These are phyloP conservation scores for Poicephalus gulielmi DNA, from an alignment of 2,113 vertebrate species.

Conservation along the genomic window DNA sequence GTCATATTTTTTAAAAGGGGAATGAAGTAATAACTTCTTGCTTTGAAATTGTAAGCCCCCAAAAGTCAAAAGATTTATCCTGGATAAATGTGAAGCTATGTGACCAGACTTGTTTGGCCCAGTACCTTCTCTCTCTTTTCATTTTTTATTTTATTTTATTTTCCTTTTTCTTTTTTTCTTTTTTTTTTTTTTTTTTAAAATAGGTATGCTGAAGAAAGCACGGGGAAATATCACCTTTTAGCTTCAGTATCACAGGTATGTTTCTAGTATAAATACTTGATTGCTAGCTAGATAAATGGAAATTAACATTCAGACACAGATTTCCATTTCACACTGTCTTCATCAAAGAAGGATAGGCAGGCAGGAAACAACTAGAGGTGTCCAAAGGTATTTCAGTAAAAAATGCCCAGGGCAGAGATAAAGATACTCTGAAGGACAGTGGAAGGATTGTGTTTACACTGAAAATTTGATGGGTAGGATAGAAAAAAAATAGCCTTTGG, in stretches of 20 bases:
- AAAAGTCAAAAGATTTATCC: not conserved
- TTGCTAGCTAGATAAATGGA: not conserved
- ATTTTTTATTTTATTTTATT: too few relatives aligned
- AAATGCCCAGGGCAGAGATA: not conserved
- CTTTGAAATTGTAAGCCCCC: not conserved
- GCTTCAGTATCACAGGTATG: not conserved
- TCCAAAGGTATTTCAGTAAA: not conserved
- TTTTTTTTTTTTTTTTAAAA: fast-evolving
- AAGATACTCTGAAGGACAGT: not conserved
- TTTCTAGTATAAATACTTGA: not conserved
- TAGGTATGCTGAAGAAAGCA: not conserved
- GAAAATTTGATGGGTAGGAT: not conserved
- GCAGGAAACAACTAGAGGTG: not conserved
- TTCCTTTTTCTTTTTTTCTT: too few relatives aligned
- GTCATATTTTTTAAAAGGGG: not conserved
- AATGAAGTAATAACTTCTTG: not conserved
- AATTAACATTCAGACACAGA: not conserved
- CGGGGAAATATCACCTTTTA: not conserved
- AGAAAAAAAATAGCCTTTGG: not conserved
- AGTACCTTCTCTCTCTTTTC: not conserved
- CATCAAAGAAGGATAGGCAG: not conserved
- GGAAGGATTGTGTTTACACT: not conserved
- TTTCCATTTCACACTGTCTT: not conserved
- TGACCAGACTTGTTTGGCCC: not conserved
- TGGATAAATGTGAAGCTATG: not conserved